Base-by-base conservation (phyloP, 1,140 invertebrate genomes). In the Drosophila repletoides region DNA sequence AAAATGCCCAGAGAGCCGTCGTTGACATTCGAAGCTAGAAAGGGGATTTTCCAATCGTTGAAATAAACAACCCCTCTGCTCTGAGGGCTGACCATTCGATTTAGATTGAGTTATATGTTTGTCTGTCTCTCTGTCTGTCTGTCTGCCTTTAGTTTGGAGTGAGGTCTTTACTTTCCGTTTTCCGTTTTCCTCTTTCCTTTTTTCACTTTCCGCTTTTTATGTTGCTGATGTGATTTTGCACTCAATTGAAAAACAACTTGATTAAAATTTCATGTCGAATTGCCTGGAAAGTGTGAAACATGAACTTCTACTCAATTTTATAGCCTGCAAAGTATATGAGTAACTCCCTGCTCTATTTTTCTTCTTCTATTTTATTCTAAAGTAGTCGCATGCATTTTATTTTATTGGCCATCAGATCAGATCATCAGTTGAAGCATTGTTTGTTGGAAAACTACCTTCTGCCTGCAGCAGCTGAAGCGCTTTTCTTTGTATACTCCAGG, bases 191-290 rank as follows among this genome's bases (percentile, higher is more conserved):
- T 7, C 24, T 21, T 9, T 38, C 14, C 34, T 10, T 53, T 24
- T 28, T 26, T 28, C 17, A 31, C 64, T 86, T 79, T 86, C 55
- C 74, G 65, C 72, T 58, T 51, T 81, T 72, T 75, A 74, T 77
- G 60, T 31, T 53, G 53, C 43, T 72, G 81, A 86, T 86, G 80
- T 86, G 80, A 86, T 86, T 86, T 86, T 86, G 80, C 80, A 86
- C 80, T 86, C 80, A 86, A 86, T 86, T 86, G 81, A 64, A 80
- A 72, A 76, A 63, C 74, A 76, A 72, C 55, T 76, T 84, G 80
- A 86, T 86, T 86, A 86, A 86, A 76, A 40, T 80, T 86, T 86
- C 80, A 86, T 86, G 80, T 43, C 29, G 19, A 75, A 74, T 41
- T 81, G 76, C 72, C 24, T 66, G 63, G 51, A 69, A 59, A 60